Evolutionary conservation across 2,113 vertebrate species (phyloP).

Genomic region (Agelaius phoeniceus): DNA sequence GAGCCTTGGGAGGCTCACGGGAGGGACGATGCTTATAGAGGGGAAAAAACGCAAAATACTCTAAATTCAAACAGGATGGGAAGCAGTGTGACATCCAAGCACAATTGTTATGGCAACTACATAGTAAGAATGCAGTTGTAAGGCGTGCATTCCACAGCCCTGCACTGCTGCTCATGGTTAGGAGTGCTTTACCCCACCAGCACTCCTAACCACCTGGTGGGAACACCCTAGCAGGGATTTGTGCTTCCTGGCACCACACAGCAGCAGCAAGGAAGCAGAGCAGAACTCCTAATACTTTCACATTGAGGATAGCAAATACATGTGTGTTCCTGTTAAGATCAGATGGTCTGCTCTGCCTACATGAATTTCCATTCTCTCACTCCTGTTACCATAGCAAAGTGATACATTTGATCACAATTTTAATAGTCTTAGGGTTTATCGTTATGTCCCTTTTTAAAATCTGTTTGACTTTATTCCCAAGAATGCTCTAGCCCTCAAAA

Average conservation of each 20-base stretch:
- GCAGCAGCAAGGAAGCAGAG: not conserved
- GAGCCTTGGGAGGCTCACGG: constrained; percentile 34
- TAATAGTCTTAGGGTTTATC: constrained; percentile 52
- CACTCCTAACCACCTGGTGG: not conserved
- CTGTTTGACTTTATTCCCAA: constrained; percentile 31
- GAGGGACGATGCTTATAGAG: constrained; percentile 17
- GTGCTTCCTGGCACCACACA: not conserved
- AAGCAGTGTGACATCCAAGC: constrained; percentile 44
- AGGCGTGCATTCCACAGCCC: not conserved
- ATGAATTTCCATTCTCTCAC: constrained; percentile 50
- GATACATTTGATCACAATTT: constrained; percentile 65
- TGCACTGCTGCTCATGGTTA: not conserved
- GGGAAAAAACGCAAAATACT: not conserved
- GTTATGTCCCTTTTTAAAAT: constrained; percentile 46
- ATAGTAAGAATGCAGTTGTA: constrained; percentile 17
- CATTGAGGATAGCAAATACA: not conserved
- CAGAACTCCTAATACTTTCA: not conserved
- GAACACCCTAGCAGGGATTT: not conserved
- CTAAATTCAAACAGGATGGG: constrained; percentile 57
- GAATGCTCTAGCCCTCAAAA: constrained; percentile 19
- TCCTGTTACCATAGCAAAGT: constrained; percentile 74
- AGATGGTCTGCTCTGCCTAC: constrained; percentile 63
- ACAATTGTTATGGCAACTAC: constrained; percentile 70
- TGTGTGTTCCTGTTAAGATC: constrained; percentile 56
- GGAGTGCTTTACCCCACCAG: not conserved